A percentile compares a stretch with the other conserved stretches of the same genome.
Conservation (phyloP, 2,113 vertebrate genomes). For the Vombatus ursinus region DNA sequence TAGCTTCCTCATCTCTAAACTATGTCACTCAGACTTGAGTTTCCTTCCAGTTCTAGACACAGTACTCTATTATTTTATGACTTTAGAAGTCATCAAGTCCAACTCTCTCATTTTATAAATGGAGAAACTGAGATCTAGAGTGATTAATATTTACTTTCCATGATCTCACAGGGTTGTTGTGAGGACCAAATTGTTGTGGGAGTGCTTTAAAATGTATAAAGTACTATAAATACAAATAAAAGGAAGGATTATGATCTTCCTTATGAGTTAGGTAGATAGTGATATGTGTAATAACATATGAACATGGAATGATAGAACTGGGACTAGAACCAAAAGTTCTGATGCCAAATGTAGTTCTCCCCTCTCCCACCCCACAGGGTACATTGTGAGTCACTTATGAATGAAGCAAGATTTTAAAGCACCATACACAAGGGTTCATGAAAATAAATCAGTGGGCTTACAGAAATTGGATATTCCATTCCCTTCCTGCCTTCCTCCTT, state of each 20-base stretch:
- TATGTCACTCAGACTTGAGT: not conserved
- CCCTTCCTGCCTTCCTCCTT: not conserved
- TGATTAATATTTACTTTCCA: not conserved
- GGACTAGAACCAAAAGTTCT: not conserved
- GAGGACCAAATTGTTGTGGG: not conserved
- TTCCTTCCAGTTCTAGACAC: not conserved
- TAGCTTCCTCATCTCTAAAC: not conserved
- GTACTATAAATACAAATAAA: not conserved
- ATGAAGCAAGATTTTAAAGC: conserved; percentile 34
- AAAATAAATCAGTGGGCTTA: conserved; percentile 35
- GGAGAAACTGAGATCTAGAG: not conserved
- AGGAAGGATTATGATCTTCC: not conserved
- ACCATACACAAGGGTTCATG: conserved; percentile 41
- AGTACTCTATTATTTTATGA: not conserved
- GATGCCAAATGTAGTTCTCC: not conserved
- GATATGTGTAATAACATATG: not conserved
- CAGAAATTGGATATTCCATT: conserved; percentile 21
- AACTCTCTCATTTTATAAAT: not conserved
- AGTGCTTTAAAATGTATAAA: not conserved
- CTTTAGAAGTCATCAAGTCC: not conserved
- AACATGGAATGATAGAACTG: not conserved
- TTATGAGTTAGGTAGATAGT: not conserved
- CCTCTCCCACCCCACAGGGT: not conserved
- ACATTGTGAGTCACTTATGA: not conserved
- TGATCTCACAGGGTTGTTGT: not conserved